Evolutionary conservation across 1,140 invertebrate species (phyloP).

Genomic region (Bombus sibiricus): DNA sequence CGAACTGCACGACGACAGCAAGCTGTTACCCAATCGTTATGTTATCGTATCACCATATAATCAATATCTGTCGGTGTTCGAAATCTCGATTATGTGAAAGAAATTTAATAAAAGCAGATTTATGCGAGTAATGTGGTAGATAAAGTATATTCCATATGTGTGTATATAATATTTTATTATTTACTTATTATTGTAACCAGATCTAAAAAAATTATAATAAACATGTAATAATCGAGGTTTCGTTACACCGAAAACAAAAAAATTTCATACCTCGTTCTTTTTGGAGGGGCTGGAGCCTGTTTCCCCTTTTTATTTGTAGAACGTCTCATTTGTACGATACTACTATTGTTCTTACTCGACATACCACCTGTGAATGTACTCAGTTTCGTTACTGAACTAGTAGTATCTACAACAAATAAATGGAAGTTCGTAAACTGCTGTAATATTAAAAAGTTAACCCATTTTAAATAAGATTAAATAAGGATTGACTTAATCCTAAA

Average conservation of each 20-base stretch:
- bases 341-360: constrained; percentile 83
- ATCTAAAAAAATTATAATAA: background rate
- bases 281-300: constrained; percentile 96
- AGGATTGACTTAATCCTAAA: constrained; percentile 10
- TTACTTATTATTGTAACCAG: constrained; percentile 16
- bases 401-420: constrained; percentile 46
- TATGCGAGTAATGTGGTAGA: background rate
- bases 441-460: background rate
- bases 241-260: constrained; percentile 28
- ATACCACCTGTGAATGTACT: constrained; percentile 86
- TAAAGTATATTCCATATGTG: background rate
- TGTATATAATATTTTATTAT: constrained; percentile 1
- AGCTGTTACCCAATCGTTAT: constrained; percentile 80
- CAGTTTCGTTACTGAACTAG: constrained; percentile 84
- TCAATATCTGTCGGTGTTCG: background rate
- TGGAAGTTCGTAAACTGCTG: background rate
- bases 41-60: constrained; percentile 22
- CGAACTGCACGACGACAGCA: constrained; percentile 92
- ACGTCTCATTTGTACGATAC: constrained; percentile 91
- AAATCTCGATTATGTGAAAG: constrained; percentile 23
- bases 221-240: constrained; percentile 18
- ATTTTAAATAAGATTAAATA: background rate
- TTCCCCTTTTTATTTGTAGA: constrained; percentile 95
- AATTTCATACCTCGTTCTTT: constrained; percentile 91
- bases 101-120: background rate